Evolutionary conservation across 2,888 invertebrate species (phyloP).

Genomic region (Apodemia hepburni): DNA sequence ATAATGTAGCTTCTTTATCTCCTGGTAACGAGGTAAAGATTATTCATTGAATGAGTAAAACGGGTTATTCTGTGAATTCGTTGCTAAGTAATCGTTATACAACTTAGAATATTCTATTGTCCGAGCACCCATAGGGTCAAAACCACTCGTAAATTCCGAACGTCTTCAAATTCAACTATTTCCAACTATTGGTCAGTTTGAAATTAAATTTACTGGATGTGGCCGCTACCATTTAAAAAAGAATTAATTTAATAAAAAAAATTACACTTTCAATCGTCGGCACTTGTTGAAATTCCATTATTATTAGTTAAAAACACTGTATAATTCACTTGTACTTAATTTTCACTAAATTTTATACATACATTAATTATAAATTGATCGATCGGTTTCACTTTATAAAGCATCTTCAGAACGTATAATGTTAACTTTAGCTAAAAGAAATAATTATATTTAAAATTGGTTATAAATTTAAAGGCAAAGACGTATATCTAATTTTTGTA

Average conservation of each 20-base stretch:
- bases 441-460: too few species aligned
- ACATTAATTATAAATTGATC: too few species aligned
- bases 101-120: conserved; percentile 61
- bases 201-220: conserved; percentile 45
- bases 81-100: conserved; percentile 59
- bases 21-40: conserved; percentile 9
- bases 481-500: too few species aligned
- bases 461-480: too few species aligned
- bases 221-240: conserved; percentile 19
- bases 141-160: conserved; percentile 72
- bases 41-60: conserved; percentile 25
- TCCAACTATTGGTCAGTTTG: conserved; percentile 65
- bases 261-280: too few species aligned
- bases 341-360: too few species aligned
- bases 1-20: background rate
- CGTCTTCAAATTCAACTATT: conserved; percentile 78
- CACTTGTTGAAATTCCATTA: too few species aligned
- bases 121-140: conserved; percentile 66
- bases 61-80: conserved; percentile 51
- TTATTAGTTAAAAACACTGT: too few species aligned
- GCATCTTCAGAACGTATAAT: too few species aligned
- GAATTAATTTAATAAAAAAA: background rate
- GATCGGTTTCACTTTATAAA: too few species aligned
- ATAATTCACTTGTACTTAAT: too few species aligned
- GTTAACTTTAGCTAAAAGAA: too few species aligned